Conservation (phyloP, 2,797 vertebrate species). For the Sebastes minor region DNA sequence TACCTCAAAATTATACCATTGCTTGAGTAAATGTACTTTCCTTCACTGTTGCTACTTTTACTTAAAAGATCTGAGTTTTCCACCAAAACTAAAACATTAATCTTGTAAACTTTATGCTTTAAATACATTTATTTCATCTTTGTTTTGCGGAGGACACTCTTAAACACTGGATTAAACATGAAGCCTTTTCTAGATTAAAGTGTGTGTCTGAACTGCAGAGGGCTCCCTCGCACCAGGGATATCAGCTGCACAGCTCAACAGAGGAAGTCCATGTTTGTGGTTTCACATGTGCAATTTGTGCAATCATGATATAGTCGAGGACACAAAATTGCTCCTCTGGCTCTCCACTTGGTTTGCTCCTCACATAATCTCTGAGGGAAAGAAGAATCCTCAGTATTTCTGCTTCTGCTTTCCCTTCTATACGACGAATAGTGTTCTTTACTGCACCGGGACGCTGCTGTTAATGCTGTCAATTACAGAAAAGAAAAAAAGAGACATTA, state of each 20-base stretch:
- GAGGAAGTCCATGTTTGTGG: background rate
- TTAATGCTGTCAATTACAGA: background rate
- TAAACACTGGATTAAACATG: background rate
- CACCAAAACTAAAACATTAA: background rate
- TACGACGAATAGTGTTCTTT: background rate
- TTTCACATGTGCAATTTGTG: constrained; percentile 2
- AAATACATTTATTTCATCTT: background rate
- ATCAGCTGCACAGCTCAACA: background rate
- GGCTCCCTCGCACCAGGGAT: constrained; percentile 21
- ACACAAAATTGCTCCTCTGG: background rate
- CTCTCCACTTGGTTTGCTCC: background rate
- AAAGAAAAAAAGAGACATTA: background rate
- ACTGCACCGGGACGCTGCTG: background rate
- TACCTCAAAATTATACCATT: background rate
- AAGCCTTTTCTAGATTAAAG: too few species aligned
- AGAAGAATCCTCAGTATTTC: background rate
- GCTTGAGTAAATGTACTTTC: background rate
- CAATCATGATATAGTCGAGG: background rate
- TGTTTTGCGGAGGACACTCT: background rate
- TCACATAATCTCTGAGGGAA: background rate
- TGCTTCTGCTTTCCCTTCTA: background rate
- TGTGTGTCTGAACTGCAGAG: constrained; percentile 14
- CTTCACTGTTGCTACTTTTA: background rate
- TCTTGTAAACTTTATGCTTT: background rate
- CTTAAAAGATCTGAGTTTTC: background rate